A percentile compares a stretch with the other conserved stretches of the same genome.
phyloP scores from a whole-genome alignment of 2,888 invertebrate genomes.

The Dasypolia templi region DNA sequence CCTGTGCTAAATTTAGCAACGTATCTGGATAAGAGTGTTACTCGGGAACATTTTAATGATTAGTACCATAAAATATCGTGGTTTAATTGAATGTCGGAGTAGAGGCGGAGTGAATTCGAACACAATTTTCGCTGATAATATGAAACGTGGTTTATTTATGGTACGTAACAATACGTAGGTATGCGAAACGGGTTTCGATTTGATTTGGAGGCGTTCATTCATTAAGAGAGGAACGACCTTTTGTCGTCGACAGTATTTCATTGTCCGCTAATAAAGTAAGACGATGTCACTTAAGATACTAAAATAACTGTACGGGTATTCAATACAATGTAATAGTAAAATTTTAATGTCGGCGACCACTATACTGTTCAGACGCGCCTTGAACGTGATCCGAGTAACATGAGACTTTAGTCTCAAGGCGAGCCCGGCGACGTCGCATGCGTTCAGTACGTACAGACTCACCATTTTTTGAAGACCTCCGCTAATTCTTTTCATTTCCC shows the following conservation, averaged over 20 bases:
- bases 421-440: slow-evolving; percentile 81
- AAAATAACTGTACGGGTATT: slow-evolving; percentile 71
- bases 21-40: slow-evolving; percentile 64
- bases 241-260: slow-evolving; percentile 58
- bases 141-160: slow-evolving; percentile 76
- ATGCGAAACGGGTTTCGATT: slow-evolving; percentile 74
- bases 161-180: slow-evolving; percentile 70
- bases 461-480: slow-evolving; percentile 80
- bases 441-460: slow-evolving; percentile 73
- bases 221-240: slow-evolving; percentile 69
- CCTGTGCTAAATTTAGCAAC: slow-evolving; percentile 66
- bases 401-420: slow-evolving; percentile 88
- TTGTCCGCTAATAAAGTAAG: slow-evolving; percentile 55
- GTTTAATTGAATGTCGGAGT: slow-evolving; percentile 85
- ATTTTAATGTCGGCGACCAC: slow-evolving; percentile 77
- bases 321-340: slow-evolving; percentile 74
- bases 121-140: slow-evolving; percentile 79
- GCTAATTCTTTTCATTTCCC: slow-evolving; percentile 73
- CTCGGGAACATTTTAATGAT: slow-evolving; percentile 77
- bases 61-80: slow-evolving; percentile 80
- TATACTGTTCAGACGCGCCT: slow-evolving; percentile 83
- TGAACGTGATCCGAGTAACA: slow-evolving; percentile 90
- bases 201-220: slow-evolving; percentile 72
- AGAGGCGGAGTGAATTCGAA: slow-evolving; percentile 81
- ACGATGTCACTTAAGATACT: slow-evolving; percentile 53